Conservation (phyloP, 2,113 vertebrate genomes). For the Thermophis baileyi region DNA sequence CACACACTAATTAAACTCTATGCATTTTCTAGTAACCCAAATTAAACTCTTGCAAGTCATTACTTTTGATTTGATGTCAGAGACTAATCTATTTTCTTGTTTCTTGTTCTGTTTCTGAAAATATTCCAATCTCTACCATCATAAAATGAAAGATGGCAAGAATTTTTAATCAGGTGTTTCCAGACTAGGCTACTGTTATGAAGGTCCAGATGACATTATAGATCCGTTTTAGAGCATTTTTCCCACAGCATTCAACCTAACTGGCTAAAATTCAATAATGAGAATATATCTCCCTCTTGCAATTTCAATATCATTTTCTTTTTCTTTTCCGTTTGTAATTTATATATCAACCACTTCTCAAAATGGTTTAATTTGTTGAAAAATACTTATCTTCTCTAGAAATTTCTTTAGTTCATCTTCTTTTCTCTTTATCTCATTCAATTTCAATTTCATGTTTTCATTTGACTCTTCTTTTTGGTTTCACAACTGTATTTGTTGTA, state of each 20-base stretch:
- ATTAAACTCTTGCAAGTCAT: slow-evolving; percentile 44
- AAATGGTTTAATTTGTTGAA: neutral
- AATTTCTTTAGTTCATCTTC: neutral
- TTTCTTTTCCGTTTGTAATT: neutral
- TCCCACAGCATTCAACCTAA: neutral
- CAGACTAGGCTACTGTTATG: neutral
- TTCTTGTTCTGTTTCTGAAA: slow-evolving; percentile 13
- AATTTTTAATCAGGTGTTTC: neutral
- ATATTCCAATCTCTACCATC: neutral
- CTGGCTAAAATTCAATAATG: neutral
- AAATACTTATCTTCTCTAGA: neutral
- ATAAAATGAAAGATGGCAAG: neutral
- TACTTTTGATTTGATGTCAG: slow-evolving; percentile 42
- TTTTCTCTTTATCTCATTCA: neutral
- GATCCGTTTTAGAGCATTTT: neutral
- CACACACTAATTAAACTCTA: slow-evolving; percentile 44
- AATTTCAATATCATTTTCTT: neutral
- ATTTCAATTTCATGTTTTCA: neutral
- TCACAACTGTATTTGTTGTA: neutral
- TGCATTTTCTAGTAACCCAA: slow-evolving; percentile 31
- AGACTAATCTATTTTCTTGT: slow-evolving; percentile 17
- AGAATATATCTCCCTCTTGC: neutral
- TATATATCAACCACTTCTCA: neutral
- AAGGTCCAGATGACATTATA: neutral
- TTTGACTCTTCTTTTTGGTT: neutral